Conservation (phyloP, 64 coral and sea anemone genomes). For the Hydrozoanthus tunicans region DNA sequence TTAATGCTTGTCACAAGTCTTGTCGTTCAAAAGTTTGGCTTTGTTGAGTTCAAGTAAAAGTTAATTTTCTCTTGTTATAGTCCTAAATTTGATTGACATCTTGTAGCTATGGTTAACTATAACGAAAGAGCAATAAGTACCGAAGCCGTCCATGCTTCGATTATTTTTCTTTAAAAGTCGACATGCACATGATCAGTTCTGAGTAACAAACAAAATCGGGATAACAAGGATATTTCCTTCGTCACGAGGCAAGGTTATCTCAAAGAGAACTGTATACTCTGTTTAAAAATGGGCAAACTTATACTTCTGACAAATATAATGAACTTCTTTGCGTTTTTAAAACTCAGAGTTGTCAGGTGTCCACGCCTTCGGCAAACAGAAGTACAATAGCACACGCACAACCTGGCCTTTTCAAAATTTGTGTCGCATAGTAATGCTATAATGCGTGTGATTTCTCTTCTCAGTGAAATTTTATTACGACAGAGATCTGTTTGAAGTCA, state of each 20-base stretch:
- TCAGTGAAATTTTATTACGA: not conserved
- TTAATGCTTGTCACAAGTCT: not conserved
- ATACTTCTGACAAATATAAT: not conserved
- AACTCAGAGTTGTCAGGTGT: not conserved
- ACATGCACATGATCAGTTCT: not conserved
- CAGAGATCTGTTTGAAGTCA: not conserved
- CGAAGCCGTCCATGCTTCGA: not conserved
- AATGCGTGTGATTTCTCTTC: not conserved
- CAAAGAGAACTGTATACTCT: not conserved
- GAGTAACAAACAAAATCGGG: not conserved
- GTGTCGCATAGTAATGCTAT: not conserved
- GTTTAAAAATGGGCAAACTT: not conserved
- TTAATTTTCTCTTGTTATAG: slow-evolving; percentile 21
- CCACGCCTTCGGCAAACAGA: slow-evolving; percentile 40
- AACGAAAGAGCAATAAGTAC: slow-evolving; percentile 13
- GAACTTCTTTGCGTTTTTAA: not conserved
- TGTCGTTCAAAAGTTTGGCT: slow-evolving; percentile 23
- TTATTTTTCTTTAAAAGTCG: not conserved
- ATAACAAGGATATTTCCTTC: not conserved
- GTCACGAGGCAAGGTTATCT: not conserved
- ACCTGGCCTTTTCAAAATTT: not conserved
- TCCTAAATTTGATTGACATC: slow-evolving; percentile 45
- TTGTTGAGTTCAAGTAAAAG: slow-evolving; percentile 35
- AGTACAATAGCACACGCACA: not conserved
- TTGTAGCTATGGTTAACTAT: not conserved